phyloP scores from a whole-genome alignment of 1,140 invertebrate genomes.

The Hetaerina americana region DNA sequence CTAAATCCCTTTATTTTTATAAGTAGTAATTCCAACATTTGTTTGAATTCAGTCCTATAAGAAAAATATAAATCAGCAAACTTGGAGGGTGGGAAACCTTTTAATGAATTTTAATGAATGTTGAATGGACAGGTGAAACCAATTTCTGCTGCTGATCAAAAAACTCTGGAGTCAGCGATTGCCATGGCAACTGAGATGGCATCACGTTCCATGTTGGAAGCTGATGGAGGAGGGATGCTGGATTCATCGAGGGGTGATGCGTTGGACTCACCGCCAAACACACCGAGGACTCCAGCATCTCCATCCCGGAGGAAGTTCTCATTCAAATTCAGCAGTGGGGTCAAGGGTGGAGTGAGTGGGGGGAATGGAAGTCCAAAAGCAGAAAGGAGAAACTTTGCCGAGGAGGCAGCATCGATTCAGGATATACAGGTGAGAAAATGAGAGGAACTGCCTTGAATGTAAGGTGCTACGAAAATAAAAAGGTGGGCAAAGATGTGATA shows the following conservation, averaged over 20 bases:
- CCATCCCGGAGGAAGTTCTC: slow-evolving; percentile 76
- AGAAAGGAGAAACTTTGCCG: slow-evolving; percentile 72
- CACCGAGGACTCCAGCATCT: slow-evolving; percentile 55
- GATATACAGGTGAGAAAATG: slow-evolving; percentile 64
- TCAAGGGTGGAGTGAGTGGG: slow-evolving; percentile 35
- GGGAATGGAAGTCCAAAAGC: slow-evolving; percentile 42
- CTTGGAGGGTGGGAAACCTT: too few species aligned
- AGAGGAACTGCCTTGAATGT: too few species aligned
- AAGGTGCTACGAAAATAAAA: too few species aligned
- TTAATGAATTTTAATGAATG: too few species aligned
- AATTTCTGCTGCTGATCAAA: slow-evolving; percentile 86
- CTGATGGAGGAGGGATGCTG: slow-evolving; percentile 37
- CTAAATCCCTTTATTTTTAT: slow-evolving; percentile 1
- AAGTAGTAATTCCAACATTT: too few species aligned
- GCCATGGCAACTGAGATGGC: slow-evolving; percentile 88
- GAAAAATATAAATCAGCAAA: too few species aligned
- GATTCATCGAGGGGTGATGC: background rate
- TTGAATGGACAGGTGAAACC: slow-evolving; percentile 72
- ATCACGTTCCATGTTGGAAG: slow-evolving; percentile 70
- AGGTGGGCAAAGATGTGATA: too few species aligned
- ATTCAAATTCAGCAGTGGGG: slow-evolving; percentile 67
- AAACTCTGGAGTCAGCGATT: slow-evolving; percentile 85
- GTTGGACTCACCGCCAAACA: slow-evolving; percentile 34
- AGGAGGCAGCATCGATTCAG: slow-evolving; percentile 78
- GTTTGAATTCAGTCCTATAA: too few species aligned